A percentile compares a stretch with the other conserved stretches of the same genome.
Evolutionary conservation across 2,888 invertebrate genomes (phyloP).

Genomic region (Chorisops tibialis): DNA sequence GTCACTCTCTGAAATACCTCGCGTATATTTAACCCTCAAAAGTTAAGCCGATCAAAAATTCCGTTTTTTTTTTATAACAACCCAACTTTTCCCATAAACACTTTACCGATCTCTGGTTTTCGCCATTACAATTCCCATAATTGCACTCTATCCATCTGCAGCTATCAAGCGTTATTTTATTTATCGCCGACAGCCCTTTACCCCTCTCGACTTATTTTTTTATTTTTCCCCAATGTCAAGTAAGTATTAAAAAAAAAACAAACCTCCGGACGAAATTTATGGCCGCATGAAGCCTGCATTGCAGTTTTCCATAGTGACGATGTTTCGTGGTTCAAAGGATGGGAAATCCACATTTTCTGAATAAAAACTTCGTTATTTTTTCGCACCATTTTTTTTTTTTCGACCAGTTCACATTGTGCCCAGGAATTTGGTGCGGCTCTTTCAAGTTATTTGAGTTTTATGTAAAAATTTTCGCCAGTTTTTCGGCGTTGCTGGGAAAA

Average conservation of each 20-base stretch:
- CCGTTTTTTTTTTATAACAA: too few relatives aligned
- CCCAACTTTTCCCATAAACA: slow-evolving; percentile 9
- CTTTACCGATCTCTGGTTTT: slow-evolving; percentile 1
- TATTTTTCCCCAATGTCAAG: slow-evolving; percentile 25
- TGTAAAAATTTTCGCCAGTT: slow-evolving; percentile 28
- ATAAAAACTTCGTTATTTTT: too few relatives aligned
- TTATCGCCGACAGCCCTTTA: slow-evolving; percentile 8
- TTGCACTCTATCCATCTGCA: slow-evolving; percentile 27
- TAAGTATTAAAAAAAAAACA: slow-evolving; percentile 16
- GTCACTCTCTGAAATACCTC: too few relatives aligned
- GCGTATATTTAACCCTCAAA: too few relatives aligned
- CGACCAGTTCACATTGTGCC: too few relatives aligned
- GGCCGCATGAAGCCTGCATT: slow-evolving; percentile 29
- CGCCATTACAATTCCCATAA: slow-evolving; percentile 27
- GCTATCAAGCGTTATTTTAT: slow-evolving; percentile 9
- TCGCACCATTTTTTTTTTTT: too few relatives aligned
- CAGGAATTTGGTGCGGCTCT: too few relatives aligned
- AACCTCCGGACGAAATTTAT: slow-evolving; percentile 29
- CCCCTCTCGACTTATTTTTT: slow-evolving; percentile 25
- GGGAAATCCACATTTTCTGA: too few relatives aligned
- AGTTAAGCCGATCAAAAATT: too few relatives aligned
- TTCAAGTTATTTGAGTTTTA: slow-evolving; percentile 30
- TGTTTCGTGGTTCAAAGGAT: slow-evolving; percentile 22
- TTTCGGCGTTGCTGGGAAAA: slow-evolving; percentile 20
- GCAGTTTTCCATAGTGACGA: slow-evolving; percentile 26